Evolutionary conservation across 2,113 vertebrate genomes (phyloP).

Genomic region (Cavia aperea): DNA sequence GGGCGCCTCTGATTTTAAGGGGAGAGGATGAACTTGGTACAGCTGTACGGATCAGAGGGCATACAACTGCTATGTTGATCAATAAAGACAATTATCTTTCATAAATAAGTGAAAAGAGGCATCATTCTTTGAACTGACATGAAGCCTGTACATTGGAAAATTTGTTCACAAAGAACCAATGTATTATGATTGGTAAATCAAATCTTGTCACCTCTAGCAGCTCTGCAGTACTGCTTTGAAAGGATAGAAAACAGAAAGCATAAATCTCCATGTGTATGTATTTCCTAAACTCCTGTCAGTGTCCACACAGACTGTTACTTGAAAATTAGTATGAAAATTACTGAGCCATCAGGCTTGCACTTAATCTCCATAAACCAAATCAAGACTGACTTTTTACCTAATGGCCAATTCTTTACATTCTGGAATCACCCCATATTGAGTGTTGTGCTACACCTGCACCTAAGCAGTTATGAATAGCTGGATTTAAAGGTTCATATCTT

Average conservation of each 20-base stretch:
- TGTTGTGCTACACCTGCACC: neutral
- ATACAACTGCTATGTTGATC: neutral
- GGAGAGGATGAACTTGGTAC: neutral
- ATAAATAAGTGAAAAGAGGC: neutral
- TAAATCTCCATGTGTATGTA: neutral
- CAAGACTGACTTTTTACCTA: constrained; percentile 18
- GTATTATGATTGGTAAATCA: neutral
- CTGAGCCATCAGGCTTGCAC: neutral
- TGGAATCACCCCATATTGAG: neutral
- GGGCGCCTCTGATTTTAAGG: neutral
- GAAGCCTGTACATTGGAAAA: neutral
- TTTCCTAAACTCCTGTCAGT: neutral
- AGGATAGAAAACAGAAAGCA: neutral
- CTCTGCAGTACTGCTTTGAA: neutral
- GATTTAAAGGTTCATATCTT: constrained; percentile 15
- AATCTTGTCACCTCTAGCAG: neutral
- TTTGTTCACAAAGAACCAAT: neutral
- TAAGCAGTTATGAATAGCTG: neutral
- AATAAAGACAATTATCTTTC: constrained; percentile 25
- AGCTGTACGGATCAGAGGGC: constrained; percentile 33
- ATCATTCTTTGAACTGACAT: neutral
- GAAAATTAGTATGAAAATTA: constrained; percentile 23
- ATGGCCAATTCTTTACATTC: neutral
- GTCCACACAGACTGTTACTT: neutral
- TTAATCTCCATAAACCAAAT: constrained; percentile 34